Evolutionary conservation across 2,888 invertebrate species (phyloP), one percentile per base, ranked within the genome.

Genomic region (Mellilla xanthometata): DNA sequence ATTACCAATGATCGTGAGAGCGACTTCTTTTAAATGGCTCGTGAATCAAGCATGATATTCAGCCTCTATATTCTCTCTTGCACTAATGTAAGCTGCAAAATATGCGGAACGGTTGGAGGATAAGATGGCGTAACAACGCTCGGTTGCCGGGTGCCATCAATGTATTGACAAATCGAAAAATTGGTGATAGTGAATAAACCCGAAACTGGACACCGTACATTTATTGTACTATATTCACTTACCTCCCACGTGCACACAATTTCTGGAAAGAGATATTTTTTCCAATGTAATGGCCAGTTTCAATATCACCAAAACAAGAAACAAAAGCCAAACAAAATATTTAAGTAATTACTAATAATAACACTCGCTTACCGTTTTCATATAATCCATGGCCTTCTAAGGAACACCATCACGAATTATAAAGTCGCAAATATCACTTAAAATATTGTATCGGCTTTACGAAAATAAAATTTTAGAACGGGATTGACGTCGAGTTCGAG

Each of bases 371-470:
- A 91, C 91, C 90, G 90, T 88, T 90, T 90, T 90, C 88, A 90
- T 88, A 81, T 90, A 86, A 90, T 90, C 91, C 91, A 91, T 91
- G 85, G 90, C 90, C 90, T 88, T 80, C 81, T 88, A 76, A 74
- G 76, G 81, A 81, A 81, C 89, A 90, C 85, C 90, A 90, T 90
- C 81, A 88, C 90, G 87, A 88, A 84, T 76, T 75, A 73, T 85
- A 78, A 76, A 70, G 72, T 68, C 55, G 69, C 72, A 72, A 76
- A 77, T 81, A 79, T 73, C 78, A 74, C 80, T 71, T 73, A 75
- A 60, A 76, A 67, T 75, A 76, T 77, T n/a, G 69, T 66, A 65
- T 76, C 76, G 71, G 78, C 68, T 71, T 72, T 64, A 62, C 56
- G 65, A 65, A 76, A 73, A 74, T 72, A 76, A 74, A 74, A 72